Evolutionary conservation across 2,113 vertebrate species (phyloP).

Genomic region (Psilopsiagon aurifrons): DNA sequence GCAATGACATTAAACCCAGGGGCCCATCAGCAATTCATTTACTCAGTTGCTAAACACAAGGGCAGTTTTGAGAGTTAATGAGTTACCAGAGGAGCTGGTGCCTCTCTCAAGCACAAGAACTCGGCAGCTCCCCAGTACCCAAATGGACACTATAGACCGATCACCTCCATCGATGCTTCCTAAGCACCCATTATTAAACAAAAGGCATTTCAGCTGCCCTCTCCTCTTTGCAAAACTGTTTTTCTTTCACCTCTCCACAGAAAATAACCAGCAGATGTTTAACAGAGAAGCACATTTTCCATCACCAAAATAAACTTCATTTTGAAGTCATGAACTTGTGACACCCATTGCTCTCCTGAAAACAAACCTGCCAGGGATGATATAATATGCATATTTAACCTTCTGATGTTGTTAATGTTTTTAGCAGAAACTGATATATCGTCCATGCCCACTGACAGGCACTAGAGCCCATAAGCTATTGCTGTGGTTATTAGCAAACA

Average conservation of each 20-base stretch:
- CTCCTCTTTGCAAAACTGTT: background rate
- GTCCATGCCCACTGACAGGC: background rate
- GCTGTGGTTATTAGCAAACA: background rate
- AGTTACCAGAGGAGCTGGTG: background rate
- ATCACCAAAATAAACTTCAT: constrained; percentile 40
- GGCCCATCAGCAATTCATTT: background rate
- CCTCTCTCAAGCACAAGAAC: background rate
- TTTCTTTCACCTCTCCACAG: background rate
- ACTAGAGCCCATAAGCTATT: background rate
- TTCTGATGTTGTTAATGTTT: background rate
- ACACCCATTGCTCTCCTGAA: constrained; percentile 39
- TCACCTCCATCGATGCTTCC: background rate
- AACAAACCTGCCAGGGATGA: constrained; percentile 59
- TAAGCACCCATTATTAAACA: background rate
- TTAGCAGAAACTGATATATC: constrained; percentile 5
- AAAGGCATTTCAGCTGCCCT: background rate
- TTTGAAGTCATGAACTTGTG: constrained; percentile 21
- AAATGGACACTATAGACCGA: background rate
- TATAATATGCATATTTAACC: constrained; percentile 58
- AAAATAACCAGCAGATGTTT: background rate
- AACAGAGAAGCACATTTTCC: background rate
- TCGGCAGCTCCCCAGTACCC: background rate
- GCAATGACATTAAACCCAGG: background rate
- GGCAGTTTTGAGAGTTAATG: constrained; percentile 8
- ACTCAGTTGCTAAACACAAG: background rate